Evolutionary conservation across 37 sponge, comb jelly and placozoan species (phyloP).

Genomic region (Petrosia ficiformis): DNA sequence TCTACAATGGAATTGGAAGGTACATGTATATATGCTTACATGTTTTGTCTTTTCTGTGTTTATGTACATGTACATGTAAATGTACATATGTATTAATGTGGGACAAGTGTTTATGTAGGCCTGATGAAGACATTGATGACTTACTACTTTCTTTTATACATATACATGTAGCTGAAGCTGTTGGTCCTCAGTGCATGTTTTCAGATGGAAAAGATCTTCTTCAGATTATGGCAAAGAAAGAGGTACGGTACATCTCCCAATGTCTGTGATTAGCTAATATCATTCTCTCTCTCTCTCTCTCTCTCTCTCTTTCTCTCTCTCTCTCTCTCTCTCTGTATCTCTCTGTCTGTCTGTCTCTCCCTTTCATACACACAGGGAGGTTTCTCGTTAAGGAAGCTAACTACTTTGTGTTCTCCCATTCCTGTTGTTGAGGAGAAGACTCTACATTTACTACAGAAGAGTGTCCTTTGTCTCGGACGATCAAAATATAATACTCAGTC

Average conservation of each 20-base stretch:
- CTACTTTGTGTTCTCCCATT: conserved; percentile 45
- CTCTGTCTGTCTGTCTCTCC: not conserved
- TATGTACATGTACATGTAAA: conserved; percentile 7
- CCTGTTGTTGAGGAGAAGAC: conserved; percentile 38
- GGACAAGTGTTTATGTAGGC: not conserved
- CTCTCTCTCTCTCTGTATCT: conserved; percentile 6
- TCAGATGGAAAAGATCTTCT: conserved; percentile 43
- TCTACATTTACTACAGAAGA: conserved; percentile 68
- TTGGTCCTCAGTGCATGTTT: conserved; percentile 62
- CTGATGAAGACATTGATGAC: not conserved
- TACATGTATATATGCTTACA: no score
- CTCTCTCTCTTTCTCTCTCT: conserved; percentile 8
- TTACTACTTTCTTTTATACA: not conserved
- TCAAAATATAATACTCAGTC: conserved; percentile 39
- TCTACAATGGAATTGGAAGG: conserved; percentile 37
- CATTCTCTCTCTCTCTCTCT: not conserved
- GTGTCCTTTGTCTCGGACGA: conserved; percentile 45
- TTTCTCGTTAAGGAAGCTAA: conserved; percentile 49
- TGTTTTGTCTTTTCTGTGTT: no score
- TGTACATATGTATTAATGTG: not conserved
- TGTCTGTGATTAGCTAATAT: no score
- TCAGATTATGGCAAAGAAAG: conserved; percentile 67
- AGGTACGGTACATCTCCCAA: conserved; percentile 35
- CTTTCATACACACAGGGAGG: conserved; percentile 38
- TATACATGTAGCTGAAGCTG: conserved; percentile 39